Base-by-base conservation (phyloP, 2,113 vertebrate genomes). In the Ciconia stormi region DNA sequence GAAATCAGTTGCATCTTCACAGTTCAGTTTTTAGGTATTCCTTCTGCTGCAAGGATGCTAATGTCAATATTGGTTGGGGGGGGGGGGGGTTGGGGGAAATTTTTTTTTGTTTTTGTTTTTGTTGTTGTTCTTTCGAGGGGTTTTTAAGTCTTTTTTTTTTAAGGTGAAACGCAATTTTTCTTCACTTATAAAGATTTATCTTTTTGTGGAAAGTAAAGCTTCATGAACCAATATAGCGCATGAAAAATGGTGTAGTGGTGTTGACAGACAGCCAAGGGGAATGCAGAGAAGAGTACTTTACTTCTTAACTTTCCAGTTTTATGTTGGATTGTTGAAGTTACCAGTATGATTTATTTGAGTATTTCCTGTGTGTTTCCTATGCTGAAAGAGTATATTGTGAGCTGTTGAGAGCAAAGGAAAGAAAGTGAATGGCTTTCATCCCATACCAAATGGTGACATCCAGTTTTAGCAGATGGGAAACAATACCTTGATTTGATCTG, bases 71-170 rank as follows among this genome's bases (percentile, higher is more conserved):
- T 20, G 9, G 2, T 40, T 49, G 13, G 53, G 14, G 1, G 4
- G 16, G 34, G 3, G 10, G 1, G 15, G 3, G 7, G 12, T 34
- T 1, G 15, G 5, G 0, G 1, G 38, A 9, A 38, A 38, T 21
- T 36, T 13, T 18, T 53, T 26, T 40, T 7, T 8, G 2, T 44
- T 4, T 62, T 59, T 80, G 16, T 12, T 17, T 8, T 38, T 38
- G 38, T 38, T 38, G 38, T 38, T 38, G 38, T 38, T 38, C 38
- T 38, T 38, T 38, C 9, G 38, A 38, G 38, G 38, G 38, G 38
- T 38, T 38, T 38, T 38, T 38, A 38, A 38, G 38, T 53, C 32
- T 49, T 14, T 10, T 3, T 44, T 4, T 62, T 74, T 80, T 32
- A 22, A 44, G 13, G 1, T 22, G 10, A 30, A 9, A 13, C 11